These are phyloP conservation scores for Sphinx pinastri DNA, from an alignment of 2,888 invertebrate genomes.

Conservation along the genomic window DNA sequence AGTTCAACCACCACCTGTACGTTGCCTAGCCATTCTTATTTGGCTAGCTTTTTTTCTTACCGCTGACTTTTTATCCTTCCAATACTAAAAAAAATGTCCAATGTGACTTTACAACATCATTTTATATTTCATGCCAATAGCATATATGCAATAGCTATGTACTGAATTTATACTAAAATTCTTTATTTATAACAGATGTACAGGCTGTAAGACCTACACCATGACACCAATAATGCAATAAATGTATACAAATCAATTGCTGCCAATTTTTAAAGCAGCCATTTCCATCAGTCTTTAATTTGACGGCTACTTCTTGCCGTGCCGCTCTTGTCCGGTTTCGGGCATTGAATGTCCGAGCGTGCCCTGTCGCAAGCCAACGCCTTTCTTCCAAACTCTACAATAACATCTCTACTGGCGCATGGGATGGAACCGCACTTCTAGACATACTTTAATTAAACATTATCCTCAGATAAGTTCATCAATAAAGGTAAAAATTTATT, in stretches of 20 bases:
- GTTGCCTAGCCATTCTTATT: conserved; percentile 5
- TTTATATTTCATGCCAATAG: not conserved
- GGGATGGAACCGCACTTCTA: conserved; percentile 3
- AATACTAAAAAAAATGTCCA: not conserved
- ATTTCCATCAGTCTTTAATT: not conserved
- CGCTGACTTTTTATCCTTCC: conserved; percentile 7
- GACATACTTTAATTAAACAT: not conserved
- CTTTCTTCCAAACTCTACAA: not conserved
- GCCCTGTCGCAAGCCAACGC: too few species aligned
- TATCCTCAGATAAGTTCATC: not conserved
- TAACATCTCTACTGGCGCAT: conserved; percentile 3
- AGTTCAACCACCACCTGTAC: conserved; percentile 2
- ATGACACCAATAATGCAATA: not conserved
- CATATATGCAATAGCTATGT: too few species aligned
- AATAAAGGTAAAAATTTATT: conserved; percentile 1
- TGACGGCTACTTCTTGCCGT: too few species aligned
- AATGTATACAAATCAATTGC: not conserved
- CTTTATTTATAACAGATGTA: not conserved
- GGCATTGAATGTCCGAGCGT: too few species aligned
- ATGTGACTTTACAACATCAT: not conserved
- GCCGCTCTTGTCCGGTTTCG: too few species aligned
- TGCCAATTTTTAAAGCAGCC: conserved; percentile 1
- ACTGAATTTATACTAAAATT: not conserved
- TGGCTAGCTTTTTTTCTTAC: not conserved
- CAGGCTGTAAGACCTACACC: not conserved